Base-by-base conservation (phyloP, 1,140 invertebrate genomes). In the Linepithema humile region DNA sequence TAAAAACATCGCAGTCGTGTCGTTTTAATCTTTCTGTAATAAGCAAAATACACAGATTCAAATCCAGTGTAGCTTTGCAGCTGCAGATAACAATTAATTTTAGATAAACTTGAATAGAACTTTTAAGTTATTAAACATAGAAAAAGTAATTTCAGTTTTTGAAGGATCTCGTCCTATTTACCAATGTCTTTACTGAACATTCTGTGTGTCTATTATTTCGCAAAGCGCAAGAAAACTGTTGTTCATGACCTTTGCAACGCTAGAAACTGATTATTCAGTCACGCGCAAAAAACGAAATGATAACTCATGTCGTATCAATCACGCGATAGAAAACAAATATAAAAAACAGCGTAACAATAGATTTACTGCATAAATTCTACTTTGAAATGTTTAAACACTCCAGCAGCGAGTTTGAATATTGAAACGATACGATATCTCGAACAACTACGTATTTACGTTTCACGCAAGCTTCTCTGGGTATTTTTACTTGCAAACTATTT, bases 291-390 rank as follows among this genome's bases (percentile, higher is more conserved):
- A 65, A 67, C 26, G 59, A 43, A 73, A 55, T 62, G 67, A 82
- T 85, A 82, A 23, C 9, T 70, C 12, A 9, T 38, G 23, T 45
- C n/a, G 43, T 86, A 85, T 82, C 67, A 64, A 40, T 82, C 74
- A 67, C 60, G 43, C 59, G 59, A 85, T 15, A 75, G 12, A 78
- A 67, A 50, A n/a, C 26, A 67, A 43, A 20, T 9, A 67, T 26
- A 38, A 17, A 35, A n/a, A 45, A 38, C 10, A n/a, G 65, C 48
- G 23, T 77, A 65, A 35, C n/a, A 50, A 77, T 40, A 59, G 9
- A 35, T 23, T 15, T 35, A 50, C 17, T 77, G 15, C 3, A n/a
- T 29, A 78, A 67, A 78, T 67, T 65, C n/a, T 43, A 35, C 17
- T 7, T 9, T 74, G 20, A 73, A 40, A 74, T 26, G 38, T 60